phyloP scores from a whole-genome alignment of 2,113 vertebrate species.

The Pterophyllum scalare region DNA sequence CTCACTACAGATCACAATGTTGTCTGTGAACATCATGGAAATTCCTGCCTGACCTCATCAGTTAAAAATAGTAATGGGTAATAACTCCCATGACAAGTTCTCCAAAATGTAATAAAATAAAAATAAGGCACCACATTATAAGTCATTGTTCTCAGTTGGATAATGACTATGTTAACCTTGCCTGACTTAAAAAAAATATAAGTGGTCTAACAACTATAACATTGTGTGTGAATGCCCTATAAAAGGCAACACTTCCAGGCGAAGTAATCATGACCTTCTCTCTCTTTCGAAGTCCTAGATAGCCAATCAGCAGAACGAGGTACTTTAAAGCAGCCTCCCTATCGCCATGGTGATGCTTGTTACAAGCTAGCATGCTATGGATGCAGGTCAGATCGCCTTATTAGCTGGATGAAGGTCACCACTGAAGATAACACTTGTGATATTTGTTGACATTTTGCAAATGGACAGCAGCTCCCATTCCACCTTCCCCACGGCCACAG shows the following conservation, averaged over 20 bases:
- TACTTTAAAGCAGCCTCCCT: slow-evolving; percentile 17
- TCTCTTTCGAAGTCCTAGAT: background rate
- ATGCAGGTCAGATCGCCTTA: slow-evolving; percentile 17
- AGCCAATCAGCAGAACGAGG: slow-evolving; percentile 12
- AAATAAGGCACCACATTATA: background rate
- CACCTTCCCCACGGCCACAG: background rate
- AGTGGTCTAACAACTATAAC: background rate
- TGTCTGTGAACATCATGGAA: background rate
- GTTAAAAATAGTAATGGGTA: background rate
- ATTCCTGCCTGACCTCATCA: background rate
- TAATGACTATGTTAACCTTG: background rate
- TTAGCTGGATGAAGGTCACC: slow-evolving; percentile 62
- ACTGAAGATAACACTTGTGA: slow-evolving; percentile 53
- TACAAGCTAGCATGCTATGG: slow-evolving; percentile 27
- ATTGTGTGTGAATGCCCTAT: background rate
- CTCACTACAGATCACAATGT: background rate
- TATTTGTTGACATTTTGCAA: slow-evolving; percentile 74
- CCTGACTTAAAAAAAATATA: background rate
- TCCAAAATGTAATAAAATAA: background rate
- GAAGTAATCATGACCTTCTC: background rate
- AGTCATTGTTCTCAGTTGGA: background rate
- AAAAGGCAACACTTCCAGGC: background rate
- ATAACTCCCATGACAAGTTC: background rate
- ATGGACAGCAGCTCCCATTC: slow-evolving; percentile 30
- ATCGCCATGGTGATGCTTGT: slow-evolving; percentile 42